phyloP scores from a whole-genome alignment of 2,888 invertebrate species.

The Deroplatys truncata region DNA sequence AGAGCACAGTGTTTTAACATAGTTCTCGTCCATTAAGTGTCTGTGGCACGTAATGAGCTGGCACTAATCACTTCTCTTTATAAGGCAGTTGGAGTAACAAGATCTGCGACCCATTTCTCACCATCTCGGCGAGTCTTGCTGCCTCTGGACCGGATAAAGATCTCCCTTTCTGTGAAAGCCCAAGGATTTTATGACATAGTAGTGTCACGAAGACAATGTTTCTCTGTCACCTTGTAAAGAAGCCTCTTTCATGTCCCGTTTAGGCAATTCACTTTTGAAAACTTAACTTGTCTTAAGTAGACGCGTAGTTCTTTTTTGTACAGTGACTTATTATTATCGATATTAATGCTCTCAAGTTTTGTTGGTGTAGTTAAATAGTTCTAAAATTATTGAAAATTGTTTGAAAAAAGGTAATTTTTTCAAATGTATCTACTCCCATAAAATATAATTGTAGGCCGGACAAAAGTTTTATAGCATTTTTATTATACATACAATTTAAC shows the following conservation, averaged over 20 bases:
- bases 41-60: background rate
- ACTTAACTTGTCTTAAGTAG: too few species aligned
- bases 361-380: too few species aligned
- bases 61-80: background rate
- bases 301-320: too few species aligned
- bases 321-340: too few species aligned
- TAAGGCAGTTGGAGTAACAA: background rate
- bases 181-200: background rate
- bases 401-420: too few species aligned
- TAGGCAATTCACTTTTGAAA: too few species aligned
- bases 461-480: too few species aligned
- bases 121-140: background rate
- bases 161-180: background rate
- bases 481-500: too few species aligned
- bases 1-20: background rate
- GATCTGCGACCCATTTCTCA: background rate
- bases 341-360: too few species aligned
- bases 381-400: too few species aligned
- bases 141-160: background rate
- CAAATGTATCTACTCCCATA: too few species aligned
- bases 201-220: background rate
- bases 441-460: too few species aligned
- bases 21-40: background rate
- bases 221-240: background rate
- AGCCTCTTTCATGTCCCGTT: background rate